phyloP scores from a whole-genome alignment of 2,113 vertebrate genomes.

The Apodemus speciosus region DNA sequence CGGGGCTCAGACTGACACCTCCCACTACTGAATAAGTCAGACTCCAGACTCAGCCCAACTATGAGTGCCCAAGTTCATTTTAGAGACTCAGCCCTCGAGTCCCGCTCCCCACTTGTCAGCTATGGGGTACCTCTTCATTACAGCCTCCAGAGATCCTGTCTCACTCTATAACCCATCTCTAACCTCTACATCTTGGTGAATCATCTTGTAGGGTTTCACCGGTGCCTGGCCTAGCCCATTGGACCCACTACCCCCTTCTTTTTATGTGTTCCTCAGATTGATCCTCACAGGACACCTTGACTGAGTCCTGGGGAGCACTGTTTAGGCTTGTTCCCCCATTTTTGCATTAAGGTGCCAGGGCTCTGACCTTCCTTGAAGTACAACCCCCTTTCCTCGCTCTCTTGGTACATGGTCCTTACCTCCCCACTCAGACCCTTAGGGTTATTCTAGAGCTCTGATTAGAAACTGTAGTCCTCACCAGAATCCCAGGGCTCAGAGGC shows the following conservation, averaged over 20 bases:
- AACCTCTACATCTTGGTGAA: background rate
- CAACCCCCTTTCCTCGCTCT: background rate
- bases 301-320: background rate
- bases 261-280: background rate
- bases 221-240: background rate
- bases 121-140: background rate
- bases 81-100: background rate
- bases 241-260: background rate
- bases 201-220: fast-evolving
- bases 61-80: background rate
- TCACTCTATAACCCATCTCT: too few species aligned
- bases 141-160: too few species aligned
- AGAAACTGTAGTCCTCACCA: background rate
- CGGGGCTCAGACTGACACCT: background rate
- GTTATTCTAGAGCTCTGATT: background rate
- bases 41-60: background rate
- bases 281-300: background rate
- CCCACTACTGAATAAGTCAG: background rate
- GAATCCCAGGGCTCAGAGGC: background rate
- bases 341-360: background rate
- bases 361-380: background rate
- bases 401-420: background rate
- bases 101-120: background rate
- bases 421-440: background rate
- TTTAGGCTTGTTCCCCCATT: too few species aligned